A percentile compares a stretch with the other conserved stretches of the same genome.
These are phyloP conservation scores for Orestias chungarensis DNA, from an alignment of 2,797 vertebrate species.

Conservation along the genomic window DNA sequence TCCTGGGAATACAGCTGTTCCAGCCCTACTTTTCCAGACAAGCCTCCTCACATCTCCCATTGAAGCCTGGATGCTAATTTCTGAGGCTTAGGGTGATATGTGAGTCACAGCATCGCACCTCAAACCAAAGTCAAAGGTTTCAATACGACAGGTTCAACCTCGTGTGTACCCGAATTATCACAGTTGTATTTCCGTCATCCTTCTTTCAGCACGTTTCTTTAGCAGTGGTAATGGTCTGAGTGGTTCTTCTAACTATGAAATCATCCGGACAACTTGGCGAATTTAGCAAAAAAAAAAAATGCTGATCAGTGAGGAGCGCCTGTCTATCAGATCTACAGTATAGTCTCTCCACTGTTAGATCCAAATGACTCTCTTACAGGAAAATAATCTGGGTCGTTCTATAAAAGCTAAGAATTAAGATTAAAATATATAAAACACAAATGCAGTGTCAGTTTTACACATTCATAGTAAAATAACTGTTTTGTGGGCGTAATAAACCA, in stretches of 20 bases:
- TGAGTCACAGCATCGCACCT: conserved; percentile 57
- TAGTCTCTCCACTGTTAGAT: conserved; percentile 16
- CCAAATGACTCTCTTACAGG: neutral
- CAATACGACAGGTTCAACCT: conserved; percentile 52
- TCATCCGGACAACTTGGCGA: conserved; percentile 44
- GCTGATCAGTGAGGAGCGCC: conserved; percentile 7
- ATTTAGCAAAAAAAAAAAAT: conserved; percentile 37
- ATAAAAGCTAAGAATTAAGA: no score
- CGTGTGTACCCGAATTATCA: conserved; percentile 48
- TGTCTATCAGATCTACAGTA: no score
- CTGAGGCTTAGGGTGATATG: conserved; percentile 49
- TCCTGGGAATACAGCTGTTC: conserved; percentile 78
- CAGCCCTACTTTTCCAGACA: conserved; percentile 74
- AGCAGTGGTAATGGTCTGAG: conserved; percentile 27
- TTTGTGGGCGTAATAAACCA: no score
- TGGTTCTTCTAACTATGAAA: conserved; percentile 49
- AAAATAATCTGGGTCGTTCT: no score
- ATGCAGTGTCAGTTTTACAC: no score
- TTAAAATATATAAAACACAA: no score
- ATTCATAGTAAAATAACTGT: no score
- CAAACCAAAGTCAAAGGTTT: conserved; percentile 49
- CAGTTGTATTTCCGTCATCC: conserved; percentile 54
- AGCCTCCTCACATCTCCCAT: conserved; percentile 66
- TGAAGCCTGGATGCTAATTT: conserved; percentile 51
- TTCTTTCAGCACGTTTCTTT: conserved; percentile 46